Evolutionary conservation across 2,888 invertebrate genomes (phyloP).

Genomic region (Rhorus exstirpatorius): DNA sequence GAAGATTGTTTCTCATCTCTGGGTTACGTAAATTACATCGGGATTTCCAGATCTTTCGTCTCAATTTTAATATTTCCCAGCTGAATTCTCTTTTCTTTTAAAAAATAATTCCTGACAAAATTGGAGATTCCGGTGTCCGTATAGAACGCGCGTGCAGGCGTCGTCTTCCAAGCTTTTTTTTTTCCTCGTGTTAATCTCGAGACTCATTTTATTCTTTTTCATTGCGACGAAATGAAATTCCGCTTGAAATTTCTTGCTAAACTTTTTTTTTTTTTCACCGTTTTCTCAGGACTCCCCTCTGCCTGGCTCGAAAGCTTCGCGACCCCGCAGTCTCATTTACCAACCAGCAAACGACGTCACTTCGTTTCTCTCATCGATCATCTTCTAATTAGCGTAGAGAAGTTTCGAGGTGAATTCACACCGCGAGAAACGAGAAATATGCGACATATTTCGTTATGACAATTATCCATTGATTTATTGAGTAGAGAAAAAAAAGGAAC

Average conservation of each 20-base stretch:
- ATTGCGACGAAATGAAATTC: constrained; percentile 35
- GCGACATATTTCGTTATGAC: background rate
- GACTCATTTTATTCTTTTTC: constrained; percentile 18
- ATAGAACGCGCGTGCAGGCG: background rate
- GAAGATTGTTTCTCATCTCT: no score
- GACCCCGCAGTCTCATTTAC: constrained; percentile 2
- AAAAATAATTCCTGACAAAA: no score
- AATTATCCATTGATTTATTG: background rate
- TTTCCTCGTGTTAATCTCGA: background rate
- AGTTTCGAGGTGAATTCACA: constrained; percentile 23
- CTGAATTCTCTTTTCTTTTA: no score
- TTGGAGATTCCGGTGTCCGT: background rate
- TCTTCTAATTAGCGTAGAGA: constrained; percentile 48
- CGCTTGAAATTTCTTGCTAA: constrained; percentile 1
- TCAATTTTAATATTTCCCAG: no score
- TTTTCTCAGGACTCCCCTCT: background rate
- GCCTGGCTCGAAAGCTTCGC: background rate
- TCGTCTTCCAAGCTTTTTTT: constrained; percentile 18
- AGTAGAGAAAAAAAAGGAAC: background rate
- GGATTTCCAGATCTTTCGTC: no score
- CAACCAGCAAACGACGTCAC: background rate
- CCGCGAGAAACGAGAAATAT: background rate
- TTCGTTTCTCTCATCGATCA: constrained; percentile 45
- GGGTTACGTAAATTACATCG: no score
- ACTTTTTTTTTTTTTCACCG: background rate